Conservation (phyloP, 2,888 invertebrate species). For the Falcaria lacertinaria region DNA sequence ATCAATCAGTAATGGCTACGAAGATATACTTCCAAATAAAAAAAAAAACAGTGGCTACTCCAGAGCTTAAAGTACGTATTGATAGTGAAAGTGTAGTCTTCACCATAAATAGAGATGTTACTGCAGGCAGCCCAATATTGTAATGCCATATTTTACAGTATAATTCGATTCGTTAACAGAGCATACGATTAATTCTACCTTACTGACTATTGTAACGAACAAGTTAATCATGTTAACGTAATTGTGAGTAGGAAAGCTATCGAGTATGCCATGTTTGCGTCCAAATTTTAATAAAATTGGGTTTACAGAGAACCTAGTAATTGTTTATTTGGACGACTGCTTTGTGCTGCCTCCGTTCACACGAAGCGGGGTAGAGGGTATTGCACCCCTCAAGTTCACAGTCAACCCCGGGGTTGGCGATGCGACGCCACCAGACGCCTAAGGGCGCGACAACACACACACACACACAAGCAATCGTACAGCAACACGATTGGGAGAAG, state of each 20-base stretch:
- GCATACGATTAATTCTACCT: slow-evolving; percentile 2
- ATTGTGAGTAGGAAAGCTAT: too few relatives aligned
- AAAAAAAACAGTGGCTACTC: not conserved
- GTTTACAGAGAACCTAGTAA: slow-evolving; percentile 8
- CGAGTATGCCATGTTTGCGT: too few relatives aligned
- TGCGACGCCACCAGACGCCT: slow-evolving; percentile 28
- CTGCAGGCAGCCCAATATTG: too few relatives aligned
- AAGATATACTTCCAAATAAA: not conserved
- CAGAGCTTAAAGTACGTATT: slow-evolving; percentile 4
- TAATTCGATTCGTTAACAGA: slow-evolving; percentile 3
- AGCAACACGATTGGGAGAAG: slow-evolving; percentile 31
- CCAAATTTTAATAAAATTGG: too few relatives aligned
- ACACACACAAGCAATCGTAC: slow-evolving; percentile 36
- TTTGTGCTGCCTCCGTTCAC: slow-evolving; percentile 29
- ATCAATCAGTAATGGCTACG: slow-evolving; percentile 4
- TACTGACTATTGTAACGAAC: not conserved
- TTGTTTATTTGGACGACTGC: slow-evolving; percentile 47
- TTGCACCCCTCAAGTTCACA: slow-evolving; percentile 75
- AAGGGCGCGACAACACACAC: slow-evolving; percentile 33
- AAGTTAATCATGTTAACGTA: not conserved
- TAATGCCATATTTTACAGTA: slow-evolving; percentile 10
- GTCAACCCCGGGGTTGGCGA: slow-evolving; percentile 56
- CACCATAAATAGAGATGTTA: slow-evolving; percentile 5
- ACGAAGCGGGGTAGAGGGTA: slow-evolving; percentile 50
- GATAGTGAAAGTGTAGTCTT: slow-evolving; percentile 17